Evolutionary conservation across 2,888 invertebrate species (phyloP).

Genomic region (Lissonota sp.): DNA sequence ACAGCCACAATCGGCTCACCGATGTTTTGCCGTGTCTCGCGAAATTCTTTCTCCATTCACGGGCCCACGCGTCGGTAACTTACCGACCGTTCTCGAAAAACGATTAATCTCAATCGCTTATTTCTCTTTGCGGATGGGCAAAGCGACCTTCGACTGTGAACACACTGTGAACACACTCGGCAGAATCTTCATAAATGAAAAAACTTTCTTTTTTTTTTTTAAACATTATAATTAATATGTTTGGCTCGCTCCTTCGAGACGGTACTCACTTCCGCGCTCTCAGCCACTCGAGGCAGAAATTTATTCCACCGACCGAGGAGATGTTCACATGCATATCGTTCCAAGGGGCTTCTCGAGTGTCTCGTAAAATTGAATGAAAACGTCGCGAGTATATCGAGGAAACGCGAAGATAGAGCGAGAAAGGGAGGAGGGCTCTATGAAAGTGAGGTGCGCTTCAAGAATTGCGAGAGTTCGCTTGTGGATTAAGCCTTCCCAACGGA

Average conservation of each 20-base stretch:
- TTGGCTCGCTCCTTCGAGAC: neutral
- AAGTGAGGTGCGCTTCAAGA: conserved; percentile 39
- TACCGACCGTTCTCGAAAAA: neutral
- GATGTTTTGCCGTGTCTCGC: conserved; percentile 25
- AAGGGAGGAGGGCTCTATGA: conserved; percentile 17
- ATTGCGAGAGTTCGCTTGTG: conserved; percentile 44
- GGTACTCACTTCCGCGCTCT: conserved; percentile 41
- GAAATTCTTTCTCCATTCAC: neutral
- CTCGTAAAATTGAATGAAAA: conserved; percentile 63
- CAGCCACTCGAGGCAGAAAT: conserved; percentile 37
- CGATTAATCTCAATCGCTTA: too few species aligned
- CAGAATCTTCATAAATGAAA: neutral
- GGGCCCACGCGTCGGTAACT: neutral
- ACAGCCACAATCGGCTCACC: conserved; percentile 45
- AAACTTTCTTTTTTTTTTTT: conserved; percentile 1
- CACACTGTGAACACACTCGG: neutral
- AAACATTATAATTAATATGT: neutral
- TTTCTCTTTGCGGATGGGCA: too few species aligned
- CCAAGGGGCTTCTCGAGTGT: conserved; percentile 54
- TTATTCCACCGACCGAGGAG: conserved; percentile 1
- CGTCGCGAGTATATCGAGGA: conserved; percentile 49
- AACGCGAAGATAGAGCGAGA: conserved; percentile 20
- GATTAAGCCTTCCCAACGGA: conserved; percentile 59
- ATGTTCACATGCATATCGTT: conserved; percentile 20
- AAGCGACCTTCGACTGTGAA: too few species aligned